Conservation (phyloP, 2,113 vertebrate species). For the Mugil cephalus region DNA sequence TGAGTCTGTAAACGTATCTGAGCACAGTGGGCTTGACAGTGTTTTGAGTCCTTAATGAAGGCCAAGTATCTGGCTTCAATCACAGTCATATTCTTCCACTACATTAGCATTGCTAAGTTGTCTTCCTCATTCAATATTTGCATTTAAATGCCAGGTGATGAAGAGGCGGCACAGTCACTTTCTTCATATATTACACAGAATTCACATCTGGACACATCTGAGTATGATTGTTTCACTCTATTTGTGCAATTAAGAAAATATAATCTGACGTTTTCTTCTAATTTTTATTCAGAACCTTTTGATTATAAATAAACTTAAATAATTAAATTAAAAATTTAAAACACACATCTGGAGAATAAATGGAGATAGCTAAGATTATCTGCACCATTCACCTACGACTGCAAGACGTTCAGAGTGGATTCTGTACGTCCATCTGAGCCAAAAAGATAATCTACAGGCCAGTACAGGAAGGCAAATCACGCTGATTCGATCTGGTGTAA, state of each 20-base stretch:
- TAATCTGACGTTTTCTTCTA: too few species aligned
- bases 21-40: background rate
- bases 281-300: too few species aligned
- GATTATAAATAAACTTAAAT: conserved; percentile 16
- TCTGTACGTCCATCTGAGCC: conserved; percentile 34
- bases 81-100: background rate
- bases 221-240: background rate
- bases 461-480: conserved; percentile 54
- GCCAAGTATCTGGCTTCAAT: conserved; percentile 36
- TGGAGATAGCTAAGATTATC: conserved; percentile 5
- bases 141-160: conserved; percentile 1
- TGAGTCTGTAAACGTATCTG: background rate
- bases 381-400: conserved; percentile 30
- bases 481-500: conserved; percentile 68
- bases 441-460: conserved; percentile 36
- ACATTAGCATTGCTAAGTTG: background rate
- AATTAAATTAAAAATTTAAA: conserved; percentile 1
- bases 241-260: too few species aligned
- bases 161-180: background rate
- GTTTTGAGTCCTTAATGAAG: conserved; percentile 23
- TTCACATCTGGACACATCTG: conserved; percentile 31
- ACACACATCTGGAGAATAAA: background rate
- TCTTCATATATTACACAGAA: conserved; percentile 1
- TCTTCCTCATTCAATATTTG: conserved; percentile 1
- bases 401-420: conserved; percentile 13